These are phyloP conservation scores for Chascanopsetta lugubris DNA, from an alignment of 2,113 vertebrate genomes.

Conservation along the genomic window DNA sequence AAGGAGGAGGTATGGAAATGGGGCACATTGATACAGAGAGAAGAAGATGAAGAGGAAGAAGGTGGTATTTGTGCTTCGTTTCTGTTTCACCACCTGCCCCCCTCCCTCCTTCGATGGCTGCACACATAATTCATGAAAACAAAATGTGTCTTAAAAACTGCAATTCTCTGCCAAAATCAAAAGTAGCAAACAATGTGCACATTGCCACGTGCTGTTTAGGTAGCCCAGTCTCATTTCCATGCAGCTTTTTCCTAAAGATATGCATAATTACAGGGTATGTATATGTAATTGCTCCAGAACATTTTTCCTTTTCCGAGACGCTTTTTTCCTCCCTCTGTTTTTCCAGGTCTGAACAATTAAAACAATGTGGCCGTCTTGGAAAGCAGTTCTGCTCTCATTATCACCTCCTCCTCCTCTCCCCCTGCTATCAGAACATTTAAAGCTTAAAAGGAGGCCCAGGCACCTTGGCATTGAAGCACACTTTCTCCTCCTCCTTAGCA, in stretches of 20 bases:
- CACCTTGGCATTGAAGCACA: slow-evolving; percentile 74
- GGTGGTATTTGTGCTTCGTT: slow-evolving; percentile 28
- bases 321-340: slow-evolving; percentile 58
- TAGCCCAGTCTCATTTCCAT: slow-evolving; percentile 78
- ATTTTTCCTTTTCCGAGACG: slow-evolving; percentile 57
- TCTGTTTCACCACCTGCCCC: slow-evolving; percentile 33
- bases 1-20: slow-evolving; percentile 35
- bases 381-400: slow-evolving; percentile 77
- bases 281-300: slow-evolving; percentile 81
- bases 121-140: slow-evolving; percentile 16
- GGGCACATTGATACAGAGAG: slow-evolving; percentile 10
- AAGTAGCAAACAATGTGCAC: slow-evolving; percentile 76
- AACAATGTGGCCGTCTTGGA: slow-evolving; percentile 78
- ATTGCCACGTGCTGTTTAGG: slow-evolving; percentile 54
- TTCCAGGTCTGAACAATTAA: slow-evolving; percentile 77
- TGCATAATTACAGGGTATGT: slow-evolving; percentile 82
- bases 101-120: slow-evolving; percentile 18
- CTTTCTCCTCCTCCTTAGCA: slow-evolving; percentile 47
- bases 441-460: slow-evolving; percentile 68
- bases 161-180: slow-evolving; percentile 64
- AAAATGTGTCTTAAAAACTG: slow-evolving; percentile 62
- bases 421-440: slow-evolving; percentile 64
- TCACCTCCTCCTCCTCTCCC: slow-evolving; percentile 53
- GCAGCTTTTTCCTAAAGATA: slow-evolving; percentile 81
- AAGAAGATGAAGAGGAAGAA: not conserved